These are phyloP conservation scores for Melospiza georgiana DNA, from an alignment of 2,113 vertebrate species.

Conservation along the genomic window DNA sequence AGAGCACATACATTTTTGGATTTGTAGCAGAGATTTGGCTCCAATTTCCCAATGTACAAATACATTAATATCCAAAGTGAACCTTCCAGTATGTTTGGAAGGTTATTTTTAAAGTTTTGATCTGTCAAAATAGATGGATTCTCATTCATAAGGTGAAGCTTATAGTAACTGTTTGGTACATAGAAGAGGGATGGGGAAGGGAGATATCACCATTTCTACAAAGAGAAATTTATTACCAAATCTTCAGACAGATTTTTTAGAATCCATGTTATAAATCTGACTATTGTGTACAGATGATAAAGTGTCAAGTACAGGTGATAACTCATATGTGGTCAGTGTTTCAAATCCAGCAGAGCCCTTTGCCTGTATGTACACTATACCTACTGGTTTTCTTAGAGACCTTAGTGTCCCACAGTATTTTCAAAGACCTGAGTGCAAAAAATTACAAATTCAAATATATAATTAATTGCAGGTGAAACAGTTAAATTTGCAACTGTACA, in stretches of 20 bases:
- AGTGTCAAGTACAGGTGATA: not conserved
- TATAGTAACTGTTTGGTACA: not conserved
- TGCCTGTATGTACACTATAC: not conserved
- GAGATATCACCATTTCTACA: not conserved
- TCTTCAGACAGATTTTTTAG: not conserved
- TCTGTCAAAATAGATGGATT: not conserved
- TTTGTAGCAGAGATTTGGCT: not conserved
- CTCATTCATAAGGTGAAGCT: not conserved
- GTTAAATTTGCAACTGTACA: not conserved
- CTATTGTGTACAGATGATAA: not conserved
- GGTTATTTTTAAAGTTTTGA: not conserved
- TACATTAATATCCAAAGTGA: not conserved
- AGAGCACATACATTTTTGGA: not conserved
- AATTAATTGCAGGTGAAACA: not conserved
- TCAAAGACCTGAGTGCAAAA: not conserved
- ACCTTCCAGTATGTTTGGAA: not conserved
- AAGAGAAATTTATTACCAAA: not conserved
- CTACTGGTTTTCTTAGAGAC: not conserved
- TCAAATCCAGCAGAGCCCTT: not conserved
- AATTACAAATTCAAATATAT: not conserved
- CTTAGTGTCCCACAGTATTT: not conserved
- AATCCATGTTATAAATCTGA: not conserved
- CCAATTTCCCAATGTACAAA: not conserved
- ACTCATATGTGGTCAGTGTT: not conserved
- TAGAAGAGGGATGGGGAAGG: not conserved